Percentiles rank a stretch among this genome's conserved stretches.
phyloP scores from a whole-genome alignment of 2,113 vertebrate genomes.

The Empidonax traillii region DNA sequence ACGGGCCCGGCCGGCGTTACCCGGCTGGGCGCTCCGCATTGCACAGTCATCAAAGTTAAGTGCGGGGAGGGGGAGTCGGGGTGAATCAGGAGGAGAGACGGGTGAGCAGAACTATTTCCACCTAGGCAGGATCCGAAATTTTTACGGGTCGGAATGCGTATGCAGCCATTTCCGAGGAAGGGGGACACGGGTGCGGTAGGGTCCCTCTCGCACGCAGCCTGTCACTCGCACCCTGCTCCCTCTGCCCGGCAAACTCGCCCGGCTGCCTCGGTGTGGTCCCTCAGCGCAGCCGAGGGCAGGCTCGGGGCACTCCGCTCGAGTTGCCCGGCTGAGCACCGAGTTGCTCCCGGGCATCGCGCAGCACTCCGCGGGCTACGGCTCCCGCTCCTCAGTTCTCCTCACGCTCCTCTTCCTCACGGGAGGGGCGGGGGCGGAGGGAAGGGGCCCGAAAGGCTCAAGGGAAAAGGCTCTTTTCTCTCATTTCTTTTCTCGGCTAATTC shows the following conservation, averaged over 20 bases:
- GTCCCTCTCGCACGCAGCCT: not conserved
- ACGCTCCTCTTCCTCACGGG: not conserved
- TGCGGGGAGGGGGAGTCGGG: not conserved
- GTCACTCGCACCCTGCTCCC: not conserved
- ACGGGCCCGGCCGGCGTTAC: not conserved
- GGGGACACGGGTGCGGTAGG: not conserved
- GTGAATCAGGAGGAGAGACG: not conserved
- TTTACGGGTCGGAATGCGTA: not conserved
- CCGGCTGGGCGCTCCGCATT: slow-evolving; percentile 54
- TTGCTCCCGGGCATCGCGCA: slow-evolving; percentile 35
- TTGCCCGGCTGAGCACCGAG: slow-evolving; percentile 59
- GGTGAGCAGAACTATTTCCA: not conserved
- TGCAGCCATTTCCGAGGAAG: slow-evolving; percentile 56
- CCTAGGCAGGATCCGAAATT: slow-evolving; percentile 2
- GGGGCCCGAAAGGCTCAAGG: not conserved
- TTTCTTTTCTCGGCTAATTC: not conserved
- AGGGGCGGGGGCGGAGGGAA: not conserved
- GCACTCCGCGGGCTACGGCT: not conserved
- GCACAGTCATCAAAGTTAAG: slow-evolving; percentile 79
- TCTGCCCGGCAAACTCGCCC: not conserved
- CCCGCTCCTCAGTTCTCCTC: not conserved
- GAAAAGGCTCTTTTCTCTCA: not conserved
- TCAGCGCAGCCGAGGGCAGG: slow-evolving; percentile 24
- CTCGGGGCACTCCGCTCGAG: slow-evolving; percentile 63
- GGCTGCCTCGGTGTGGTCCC: not conserved